These are phyloP conservation scores for Timema cristinae DNA, from an alignment of 2,888 invertebrate species.

Conservation along the genomic window DNA sequence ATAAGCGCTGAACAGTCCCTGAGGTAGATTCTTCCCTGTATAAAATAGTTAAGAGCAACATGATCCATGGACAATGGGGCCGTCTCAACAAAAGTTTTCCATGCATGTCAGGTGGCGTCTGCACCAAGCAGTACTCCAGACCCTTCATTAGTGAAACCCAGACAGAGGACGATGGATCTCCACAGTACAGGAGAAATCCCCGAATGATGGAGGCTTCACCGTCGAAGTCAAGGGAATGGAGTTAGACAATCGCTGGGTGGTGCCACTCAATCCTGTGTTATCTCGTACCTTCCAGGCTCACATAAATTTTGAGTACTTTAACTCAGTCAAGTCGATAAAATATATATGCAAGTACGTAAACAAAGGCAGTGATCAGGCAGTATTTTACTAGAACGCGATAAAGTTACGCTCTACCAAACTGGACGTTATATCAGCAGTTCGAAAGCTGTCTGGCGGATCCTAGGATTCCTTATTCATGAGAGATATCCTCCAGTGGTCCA, in stretches of 20 bases:
- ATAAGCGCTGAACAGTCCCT: constrained; percentile 35
- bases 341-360: constrained; percentile 35
- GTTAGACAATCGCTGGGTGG: constrained; percentile 32
- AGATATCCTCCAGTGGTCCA: constrained; percentile 11
- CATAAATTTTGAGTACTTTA: constrained; percentile 32
- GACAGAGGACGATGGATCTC: constrained; percentile 39
- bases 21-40: constrained; percentile 34
- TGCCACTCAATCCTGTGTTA: constrained; percentile 28
- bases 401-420: constrained; percentile 37
- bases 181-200: constrained; percentile 38
- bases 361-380: constrained; percentile 35
- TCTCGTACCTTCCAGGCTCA: constrained; percentile 30
- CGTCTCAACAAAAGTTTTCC: constrained; percentile 32
- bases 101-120: constrained; percentile 35
- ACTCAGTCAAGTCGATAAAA: constrained; percentile 15
- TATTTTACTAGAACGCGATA: constrained; percentile 35
- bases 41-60: constrained; percentile 37
- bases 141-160: constrained; percentile 28
- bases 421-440: constrained; percentile 36
- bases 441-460: constrained; percentile 32
- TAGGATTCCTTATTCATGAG: constrained; percentile 18
- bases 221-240: not conserved
- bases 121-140: constrained; percentile 40
- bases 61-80: constrained; percentile 42
- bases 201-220: constrained; percentile 7